A percentile compares a stretch with the other conserved stretches of the same genome.
phyloP scores from a whole-genome alignment of 1,140 invertebrate species.

The Piezodorus guildinii region DNA sequence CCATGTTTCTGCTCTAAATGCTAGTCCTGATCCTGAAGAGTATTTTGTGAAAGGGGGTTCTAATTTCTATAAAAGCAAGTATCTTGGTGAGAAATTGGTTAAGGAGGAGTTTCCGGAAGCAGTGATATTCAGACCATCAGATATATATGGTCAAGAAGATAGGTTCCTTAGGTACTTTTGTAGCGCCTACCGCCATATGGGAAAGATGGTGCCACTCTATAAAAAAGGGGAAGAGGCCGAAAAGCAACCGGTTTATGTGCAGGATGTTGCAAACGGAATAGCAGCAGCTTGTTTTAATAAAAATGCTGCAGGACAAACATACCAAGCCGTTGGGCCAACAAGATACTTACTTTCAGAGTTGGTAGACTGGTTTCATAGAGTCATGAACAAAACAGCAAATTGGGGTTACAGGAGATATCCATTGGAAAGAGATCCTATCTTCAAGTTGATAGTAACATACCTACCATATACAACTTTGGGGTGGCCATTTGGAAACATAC shows the following conservation, averaged over 20 bases:
- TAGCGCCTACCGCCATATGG: constrained; percentile 32
- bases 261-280: constrained; percentile 81
- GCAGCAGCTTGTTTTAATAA: constrained; percentile 66
- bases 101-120: constrained; percentile 90
- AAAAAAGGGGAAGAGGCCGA: constrained; percentile 71
- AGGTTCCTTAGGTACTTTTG: constrained; percentile 51
- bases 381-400: constrained; percentile 52
- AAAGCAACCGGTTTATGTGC: constrained; percentile 82
- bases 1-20: constrained; percentile 72
- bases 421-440: constrained; percentile 54
- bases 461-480: constrained; percentile 42
- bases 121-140: constrained; percentile 80
- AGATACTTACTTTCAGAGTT: constrained; percentile 70
- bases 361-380: constrained; percentile 59
- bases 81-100: constrained; percentile 74
- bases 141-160: constrained; percentile 86
- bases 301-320: constrained; percentile 58
- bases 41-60: constrained; percentile 49
- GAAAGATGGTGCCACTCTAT: constrained; percentile 58
- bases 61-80: constrained; percentile 58
- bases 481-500: constrained; percentile 53
- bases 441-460: constrained; percentile 51
- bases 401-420: constrained; percentile 54
- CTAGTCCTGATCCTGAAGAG: constrained; percentile 44
- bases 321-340: constrained; percentile 81